Percentiles rank a stretch among this genome's conserved stretches.
These are phyloP conservation scores for Aromia moschata DNA, from an alignment of 2,888 invertebrate genomes.

Conservation along the genomic window DNA sequence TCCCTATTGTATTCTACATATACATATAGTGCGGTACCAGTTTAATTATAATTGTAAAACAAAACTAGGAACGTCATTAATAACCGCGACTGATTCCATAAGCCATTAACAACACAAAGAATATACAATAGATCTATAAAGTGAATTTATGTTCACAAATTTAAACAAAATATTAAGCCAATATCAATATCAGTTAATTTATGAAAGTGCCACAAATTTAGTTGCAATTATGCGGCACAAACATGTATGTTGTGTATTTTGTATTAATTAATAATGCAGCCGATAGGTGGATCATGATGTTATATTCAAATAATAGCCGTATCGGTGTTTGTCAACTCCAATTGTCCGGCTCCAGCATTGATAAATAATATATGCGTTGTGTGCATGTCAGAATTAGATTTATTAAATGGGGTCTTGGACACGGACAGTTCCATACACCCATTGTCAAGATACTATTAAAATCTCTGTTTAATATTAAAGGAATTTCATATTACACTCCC, in stretches of 20 bases:
- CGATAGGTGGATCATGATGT: conserved; percentile 61
- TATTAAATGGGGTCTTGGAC: conserved; percentile 55
- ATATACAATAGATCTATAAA: conserved; percentile 52
- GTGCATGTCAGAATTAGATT: conserved; percentile 59
- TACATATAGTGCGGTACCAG: too few species aligned
- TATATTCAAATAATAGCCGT: conserved; percentile 61
- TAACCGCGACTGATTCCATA: conserved; percentile 41
- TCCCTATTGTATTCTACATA: conserved; percentile 17
- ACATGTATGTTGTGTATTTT: conserved; percentile 60
- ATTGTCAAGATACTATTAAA: conserved; percentile 43
- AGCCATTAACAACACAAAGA: conserved; percentile 48
- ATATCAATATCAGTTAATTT: conserved; percentile 62
- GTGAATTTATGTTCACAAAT: conserved; percentile 57
- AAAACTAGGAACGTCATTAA: conserved; percentile 43
- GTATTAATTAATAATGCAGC: conserved; percentile 61
- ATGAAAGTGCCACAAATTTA: conserved; percentile 61
- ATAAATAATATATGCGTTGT: conserved; percentile 60
- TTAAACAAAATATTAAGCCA: conserved; percentile 61
- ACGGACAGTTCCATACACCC: conserved; percentile 39
- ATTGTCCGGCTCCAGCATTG: conserved; percentile 57
- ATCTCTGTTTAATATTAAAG: conserved; percentile 26
- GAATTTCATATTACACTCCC: conserved; percentile 20
- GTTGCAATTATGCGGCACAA: conserved; percentile 61
- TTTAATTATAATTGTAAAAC: conserved; percentile 28
- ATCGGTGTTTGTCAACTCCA: conserved; percentile 60